Base-by-base conservation (phyloP, 2,113 vertebrate species). In the Bothrops jararaca region DNA sequence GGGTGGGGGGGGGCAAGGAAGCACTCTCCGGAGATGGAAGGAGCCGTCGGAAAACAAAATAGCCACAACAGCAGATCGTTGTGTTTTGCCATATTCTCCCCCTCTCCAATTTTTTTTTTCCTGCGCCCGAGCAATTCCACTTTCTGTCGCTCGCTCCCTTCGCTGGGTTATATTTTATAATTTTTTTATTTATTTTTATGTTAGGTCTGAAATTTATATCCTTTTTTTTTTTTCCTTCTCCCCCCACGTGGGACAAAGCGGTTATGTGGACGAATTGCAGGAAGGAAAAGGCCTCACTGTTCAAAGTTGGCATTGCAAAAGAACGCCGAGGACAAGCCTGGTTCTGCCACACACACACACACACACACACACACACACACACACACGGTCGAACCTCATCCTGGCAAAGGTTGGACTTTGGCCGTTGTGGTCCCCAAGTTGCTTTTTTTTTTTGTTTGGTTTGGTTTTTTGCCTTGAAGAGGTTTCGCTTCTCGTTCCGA, bases 321-420 rank as follows among this genome's bases (percentile, higher is more conserved):
- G 45, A 48, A 48, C 5, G 45, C 45, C 45, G 1, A 48, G 4
- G 53, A 4, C 0, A 1, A 1, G 11, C 4, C 11, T n/a, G 13
- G n/a, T 2, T 18, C 13, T 15, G 5, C n/a, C 13, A n/a, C 64
- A n/a, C n/a, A n/a, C n/a, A n/a, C n/a, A n/a, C n/a, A n/a, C n/a
- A n/a, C n/a, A n/a, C n/a, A n/a, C n/a, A n/a, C n/a, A n/a, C n/a
- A n/a, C n/a, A n/a, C n/a, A n/a, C n/a, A n/a, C n/a, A n/a, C n/a
- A n/a, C n/a, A n/a, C n/a, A n/a, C n/a, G 15, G n/a, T 9, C 1
- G 64, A 34, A 18, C 5, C n/a, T 74, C 5, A 2, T 0, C n/a
- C 29, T 34, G 12, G 64, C 12, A 74, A 74, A 74, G 64, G 29
- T 74, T 74, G 13, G 2, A 18, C 29, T 60, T 26, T 26, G 8